phyloP scores from a whole-genome alignment of 2,797 vertebrate species.

The Rhinella marina region DNA sequence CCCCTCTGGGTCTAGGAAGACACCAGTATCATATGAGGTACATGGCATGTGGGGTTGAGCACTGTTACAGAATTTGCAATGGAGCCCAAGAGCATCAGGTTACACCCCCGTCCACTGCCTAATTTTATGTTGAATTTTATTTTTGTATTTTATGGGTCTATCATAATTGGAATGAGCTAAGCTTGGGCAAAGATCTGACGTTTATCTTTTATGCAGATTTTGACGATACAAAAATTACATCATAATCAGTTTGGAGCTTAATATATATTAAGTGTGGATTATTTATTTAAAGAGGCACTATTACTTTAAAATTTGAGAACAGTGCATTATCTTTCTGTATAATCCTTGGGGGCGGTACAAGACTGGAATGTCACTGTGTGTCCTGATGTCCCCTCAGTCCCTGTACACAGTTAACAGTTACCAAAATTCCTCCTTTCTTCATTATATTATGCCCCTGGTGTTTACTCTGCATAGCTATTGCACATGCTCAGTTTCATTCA shows the following conservation, averaged over 20 bases:
- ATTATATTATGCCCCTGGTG: too few species aligned
- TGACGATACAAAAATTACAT: background rate
- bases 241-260: background rate
- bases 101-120: background rate
- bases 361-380: too few species aligned
- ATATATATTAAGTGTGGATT: too few species aligned
- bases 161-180: background rate
- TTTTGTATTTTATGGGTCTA: background rate
- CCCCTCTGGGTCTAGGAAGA: background rate
- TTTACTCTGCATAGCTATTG: too few species aligned
- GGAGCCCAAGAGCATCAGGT: background rate
- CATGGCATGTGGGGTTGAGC: background rate
- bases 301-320: too few species aligned
- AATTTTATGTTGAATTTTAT: background rate
- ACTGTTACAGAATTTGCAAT: background rate
- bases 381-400: too few species aligned
- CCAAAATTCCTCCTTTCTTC: too few species aligned
- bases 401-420: too few species aligned
- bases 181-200: background rate
- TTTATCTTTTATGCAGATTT: background rate
- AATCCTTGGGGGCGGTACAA: too few species aligned
- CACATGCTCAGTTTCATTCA: too few species aligned
- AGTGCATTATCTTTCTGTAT: too few species aligned
- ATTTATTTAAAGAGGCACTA: too few species aligned
- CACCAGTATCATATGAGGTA: background rate